Evolutionary conservation across 2,113 vertebrate genomes (phyloP).

Genomic region (Uropsilus gracilis): DNA sequence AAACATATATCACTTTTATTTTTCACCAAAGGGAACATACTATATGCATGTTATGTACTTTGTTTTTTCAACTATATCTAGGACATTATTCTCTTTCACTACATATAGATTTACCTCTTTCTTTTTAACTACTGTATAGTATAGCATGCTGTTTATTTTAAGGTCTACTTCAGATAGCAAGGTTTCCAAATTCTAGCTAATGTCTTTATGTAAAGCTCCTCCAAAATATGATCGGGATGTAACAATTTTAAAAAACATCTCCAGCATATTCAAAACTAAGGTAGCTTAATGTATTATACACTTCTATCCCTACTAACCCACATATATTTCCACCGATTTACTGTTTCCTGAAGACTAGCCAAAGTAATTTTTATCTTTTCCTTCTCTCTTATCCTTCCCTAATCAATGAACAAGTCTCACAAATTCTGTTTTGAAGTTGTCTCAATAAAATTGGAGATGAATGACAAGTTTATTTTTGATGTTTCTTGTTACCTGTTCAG

Average conservation of each 20-base stretch:
- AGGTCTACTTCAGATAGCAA: not conserved
- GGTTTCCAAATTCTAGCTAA: not conserved
- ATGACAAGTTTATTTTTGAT: not conserved
- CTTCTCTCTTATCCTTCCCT: not conserved
- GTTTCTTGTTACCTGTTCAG: not conserved
- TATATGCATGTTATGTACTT: constrained; percentile 52
- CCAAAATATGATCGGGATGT: not conserved
- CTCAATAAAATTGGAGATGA: not conserved
- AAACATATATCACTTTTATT: constrained; percentile 60
- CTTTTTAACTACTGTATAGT: constrained; percentile 25
- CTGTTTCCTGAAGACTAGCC: not conserved
- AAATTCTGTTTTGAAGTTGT: not conserved
- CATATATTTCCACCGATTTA: not conserved
- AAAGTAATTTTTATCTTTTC: not conserved
- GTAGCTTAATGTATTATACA: not conserved
- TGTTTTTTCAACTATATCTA: constrained; percentile 49
- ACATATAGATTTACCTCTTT: constrained; percentile 28
- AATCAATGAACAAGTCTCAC: not conserved
- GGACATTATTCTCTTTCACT: constrained; percentile 39
- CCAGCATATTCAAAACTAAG: not conserved
- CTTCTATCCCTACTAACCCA: not conserved
- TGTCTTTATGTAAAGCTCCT: not conserved
- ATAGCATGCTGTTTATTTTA: constrained; percentile 20
- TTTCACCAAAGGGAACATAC: constrained; percentile 18
- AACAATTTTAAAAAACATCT: not conserved